These are phyloP conservation scores for Volucella inanis DNA, from an alignment of 2,888 invertebrate genomes.

Conservation along the genomic window DNA sequence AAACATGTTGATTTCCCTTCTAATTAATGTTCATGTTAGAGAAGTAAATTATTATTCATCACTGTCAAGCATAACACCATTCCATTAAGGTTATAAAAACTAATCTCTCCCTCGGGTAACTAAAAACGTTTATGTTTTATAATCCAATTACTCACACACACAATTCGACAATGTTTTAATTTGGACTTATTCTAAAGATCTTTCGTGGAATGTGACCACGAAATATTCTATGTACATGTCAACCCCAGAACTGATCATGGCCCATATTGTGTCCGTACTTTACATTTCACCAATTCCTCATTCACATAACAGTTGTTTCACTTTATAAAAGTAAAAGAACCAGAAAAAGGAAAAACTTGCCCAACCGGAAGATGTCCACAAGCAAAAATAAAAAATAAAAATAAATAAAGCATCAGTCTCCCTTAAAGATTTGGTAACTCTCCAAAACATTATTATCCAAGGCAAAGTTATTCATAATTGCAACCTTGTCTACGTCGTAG, in stretches of 20 bases:
- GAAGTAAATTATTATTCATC: too few species aligned
- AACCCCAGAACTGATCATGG: slow-evolving; percentile 29
- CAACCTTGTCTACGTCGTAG: slow-evolving; percentile 48
- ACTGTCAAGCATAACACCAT: background rate
- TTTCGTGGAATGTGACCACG: background rate
- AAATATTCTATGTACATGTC: slow-evolving; percentile 1
- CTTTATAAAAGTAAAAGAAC: slow-evolving; percentile 1
- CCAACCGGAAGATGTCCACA: slow-evolving; percentile 56
- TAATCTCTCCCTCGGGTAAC: background rate
- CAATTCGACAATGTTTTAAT: slow-evolving; percentile 18
- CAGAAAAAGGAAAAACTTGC: slow-evolving; percentile 41
- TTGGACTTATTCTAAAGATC: slow-evolving; percentile 3
- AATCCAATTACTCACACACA: slow-evolving; percentile 8
- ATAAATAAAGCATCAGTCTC: slow-evolving; percentile 15
- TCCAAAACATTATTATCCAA: slow-evolving; percentile 29
- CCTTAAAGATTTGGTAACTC: slow-evolving; percentile 39
- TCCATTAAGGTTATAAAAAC: background rate
- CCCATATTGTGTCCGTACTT: slow-evolving; percentile 26
- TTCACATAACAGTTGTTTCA: slow-evolving; percentile 36
- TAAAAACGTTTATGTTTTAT: slow-evolving; percentile 5
- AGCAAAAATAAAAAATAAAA: slow-evolving; percentile 30
- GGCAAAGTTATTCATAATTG: slow-evolving; percentile 64
- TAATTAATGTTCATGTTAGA: too few species aligned
- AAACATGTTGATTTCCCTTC: too few species aligned
- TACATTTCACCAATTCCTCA: slow-evolving; percentile 18